phyloP scores from a whole-genome alignment of 2,797 vertebrate species.

The Coranthus polyacanthus region DNA sequence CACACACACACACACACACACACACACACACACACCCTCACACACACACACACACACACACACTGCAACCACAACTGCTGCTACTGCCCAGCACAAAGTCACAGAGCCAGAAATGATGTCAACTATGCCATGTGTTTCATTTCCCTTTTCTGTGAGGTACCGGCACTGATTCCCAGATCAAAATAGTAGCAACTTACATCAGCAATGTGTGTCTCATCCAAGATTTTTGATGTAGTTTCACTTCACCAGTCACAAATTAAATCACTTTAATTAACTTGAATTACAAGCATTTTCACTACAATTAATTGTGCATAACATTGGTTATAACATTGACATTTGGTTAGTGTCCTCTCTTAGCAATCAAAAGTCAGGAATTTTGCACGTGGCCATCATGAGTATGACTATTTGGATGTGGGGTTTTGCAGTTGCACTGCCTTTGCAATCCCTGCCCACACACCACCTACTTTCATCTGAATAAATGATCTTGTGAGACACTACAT shows the following conservation, averaged over 20 bases:
- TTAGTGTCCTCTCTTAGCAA: too few relatives aligned
- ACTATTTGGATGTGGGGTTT: too few relatives aligned
- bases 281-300: slow-evolving; percentile 1
- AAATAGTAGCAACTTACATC: slow-evolving; percentile 49
- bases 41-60: slow-evolving; percentile 20
- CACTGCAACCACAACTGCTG: slow-evolving; percentile 31
- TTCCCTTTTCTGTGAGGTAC: slow-evolving; percentile 58
- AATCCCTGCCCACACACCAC: slow-evolving; percentile 2
- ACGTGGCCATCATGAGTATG: too few relatives aligned
- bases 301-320: neutral
- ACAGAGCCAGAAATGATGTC: slow-evolving; percentile 68
- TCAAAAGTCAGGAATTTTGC: too few relatives aligned
- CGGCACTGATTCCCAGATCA: slow-evolving; percentile 40
- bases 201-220: slow-evolving; percentile 32
- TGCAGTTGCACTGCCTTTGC: too few relatives aligned
- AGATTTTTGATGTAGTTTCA: slow-evolving; percentile 2
- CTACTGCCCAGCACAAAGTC: slow-evolving; percentile 32
- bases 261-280: slow-evolving; percentile 3
- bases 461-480: too few relatives aligned
- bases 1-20: slow-evolving; percentile 18
- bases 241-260: slow-evolving; percentile 7
- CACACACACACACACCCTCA: slow-evolving; percentile 24
- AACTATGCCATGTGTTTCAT: slow-evolving; percentile 66
- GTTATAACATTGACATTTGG: neutral
- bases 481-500: slow-evolving; percentile 3